A percentile compares a stretch with the other conserved stretches of the same genome.
Conservation (phyloP, 2,113 vertebrate genomes). For the Sorex araneus region DNA sequence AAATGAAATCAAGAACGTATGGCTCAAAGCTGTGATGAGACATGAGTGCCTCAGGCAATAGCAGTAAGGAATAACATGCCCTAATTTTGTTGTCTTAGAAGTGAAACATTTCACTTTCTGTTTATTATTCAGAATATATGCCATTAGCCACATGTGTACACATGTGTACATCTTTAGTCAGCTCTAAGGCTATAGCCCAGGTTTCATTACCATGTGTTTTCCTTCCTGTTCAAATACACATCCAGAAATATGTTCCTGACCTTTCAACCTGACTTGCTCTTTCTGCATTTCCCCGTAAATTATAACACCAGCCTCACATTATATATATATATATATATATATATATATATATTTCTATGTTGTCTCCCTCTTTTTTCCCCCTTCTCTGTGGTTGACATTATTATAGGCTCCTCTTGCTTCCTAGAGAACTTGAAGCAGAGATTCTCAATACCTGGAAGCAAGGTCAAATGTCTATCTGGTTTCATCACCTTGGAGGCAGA, state of each 20-base stretch:
- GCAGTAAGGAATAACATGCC: constrained; percentile 46
- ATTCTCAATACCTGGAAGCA: background rate
- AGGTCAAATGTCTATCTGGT: constrained; percentile 17
- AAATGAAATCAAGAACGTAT: background rate
- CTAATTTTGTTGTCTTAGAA: constrained; percentile 80
- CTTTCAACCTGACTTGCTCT: constrained; percentile 23
- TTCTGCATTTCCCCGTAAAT: background rate
- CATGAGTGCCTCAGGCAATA: constrained; percentile 69
- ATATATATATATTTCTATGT: background rate
- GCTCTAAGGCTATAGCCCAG: background rate
- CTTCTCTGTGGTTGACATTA: background rate
- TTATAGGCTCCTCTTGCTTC: background rate
- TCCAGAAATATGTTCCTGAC: background rate
- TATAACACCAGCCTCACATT: background rate
- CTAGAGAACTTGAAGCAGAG: background rate
- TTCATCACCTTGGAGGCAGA: constrained; percentile 10
- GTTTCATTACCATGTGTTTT: constrained; percentile 33
- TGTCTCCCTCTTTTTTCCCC: background rate
- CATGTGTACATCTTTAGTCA: constrained; percentile 71
- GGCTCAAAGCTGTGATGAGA: constrained; percentile 77
- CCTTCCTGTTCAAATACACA: constrained; percentile 25
- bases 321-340: background rate
- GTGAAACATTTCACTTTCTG: constrained; percentile 70
- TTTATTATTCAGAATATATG: constrained; percentile 74
- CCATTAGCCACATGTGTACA: constrained; percentile 66